Evolutionary conservation across 2,888 invertebrate species (phyloP), one percentile per base, ranked within the genome.

Genomic region (Acrobasis repandana): DNA sequence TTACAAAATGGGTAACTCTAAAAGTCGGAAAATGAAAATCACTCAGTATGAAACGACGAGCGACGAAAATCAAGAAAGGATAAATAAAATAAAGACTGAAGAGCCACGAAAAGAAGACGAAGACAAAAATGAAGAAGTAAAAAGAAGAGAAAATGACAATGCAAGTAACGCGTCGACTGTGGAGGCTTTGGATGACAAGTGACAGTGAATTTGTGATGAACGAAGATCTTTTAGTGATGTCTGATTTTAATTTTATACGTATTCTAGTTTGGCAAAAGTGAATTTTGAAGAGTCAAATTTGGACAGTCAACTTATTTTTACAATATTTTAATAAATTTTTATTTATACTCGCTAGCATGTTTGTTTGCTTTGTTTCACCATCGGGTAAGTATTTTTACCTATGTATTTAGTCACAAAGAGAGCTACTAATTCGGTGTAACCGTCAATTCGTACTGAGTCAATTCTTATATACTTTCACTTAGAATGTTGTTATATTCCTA

Each of bases 81-180:
- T 90, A 38, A 83, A 85, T 67, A 75, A 84, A 1, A 75, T 90
- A 46, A 90, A 90, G 48, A 71, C 83, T 56, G 65, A 79, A 14
- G 85, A 85, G 65, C 67, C 64, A 36, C 34, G 67, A 62, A 70
- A 67, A 61, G 68, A 66, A n/a, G 74, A 74, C 65, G 67, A 66
- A 36, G 77, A 73, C 58, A 72, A 68, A 56, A 75, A 74, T 18
- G 75, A 73, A n/a, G 76, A 80, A 65, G 72, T 64, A 9, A 85
- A 76, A 63, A 80, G 80, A 52, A 83, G 80, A 43, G 86, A 84
- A 16, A 81, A 78, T 62, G 90, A 90, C 67, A 90, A 88, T 65
- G 84, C 91, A 5, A 91, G 91, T 67, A 90, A 89, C 80, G 90
- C 90, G 0, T 91, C 91, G 2, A 91, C 91, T 28, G 89, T 91